A percentile compares a stretch with the other conserved stretches of the same genome.
phyloP scores from a whole-genome alignment of 2,797 vertebrate genomes.

The Rousettus madagascariensis region DNA sequence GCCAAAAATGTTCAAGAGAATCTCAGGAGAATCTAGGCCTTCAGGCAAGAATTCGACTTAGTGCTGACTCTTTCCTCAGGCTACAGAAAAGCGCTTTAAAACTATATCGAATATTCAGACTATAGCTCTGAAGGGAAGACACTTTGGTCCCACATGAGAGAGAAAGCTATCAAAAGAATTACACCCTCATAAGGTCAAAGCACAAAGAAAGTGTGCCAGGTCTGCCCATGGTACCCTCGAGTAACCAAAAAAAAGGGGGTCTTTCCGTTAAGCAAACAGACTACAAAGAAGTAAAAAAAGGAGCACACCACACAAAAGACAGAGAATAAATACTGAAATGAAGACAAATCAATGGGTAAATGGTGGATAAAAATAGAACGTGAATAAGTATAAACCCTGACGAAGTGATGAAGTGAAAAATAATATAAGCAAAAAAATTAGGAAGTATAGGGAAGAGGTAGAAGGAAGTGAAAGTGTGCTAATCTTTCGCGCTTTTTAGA shows the following conservation, averaged over 20 bases:
- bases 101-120: not conserved
- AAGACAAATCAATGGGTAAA: not conserved
- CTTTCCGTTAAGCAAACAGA: not conserved
- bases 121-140: not conserved
- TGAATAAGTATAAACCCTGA: not conserved
- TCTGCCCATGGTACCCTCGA: not conserved
- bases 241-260: not conserved
- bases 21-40: not conserved
- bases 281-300: not conserved
- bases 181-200: not conserved
- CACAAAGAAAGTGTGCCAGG: not conserved
- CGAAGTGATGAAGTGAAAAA: not conserved
- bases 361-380: not conserved
- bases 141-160: not conserved
- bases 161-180: slow-evolving; percentile 15
- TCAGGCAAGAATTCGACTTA: not conserved
- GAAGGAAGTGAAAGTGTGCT: not conserved
- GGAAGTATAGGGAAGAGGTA: not conserved
- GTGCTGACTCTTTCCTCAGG: not conserved
- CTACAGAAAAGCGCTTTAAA: not conserved
- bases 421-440: not conserved
- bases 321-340: slow-evolving; percentile 13
- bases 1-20: not conserved
- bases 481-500: not conserved
- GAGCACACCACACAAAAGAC: not conserved